These are phyloP conservation scores for Pammene fasciana DNA, from an alignment of 2,888 invertebrate species.

Conservation along the genomic window DNA sequence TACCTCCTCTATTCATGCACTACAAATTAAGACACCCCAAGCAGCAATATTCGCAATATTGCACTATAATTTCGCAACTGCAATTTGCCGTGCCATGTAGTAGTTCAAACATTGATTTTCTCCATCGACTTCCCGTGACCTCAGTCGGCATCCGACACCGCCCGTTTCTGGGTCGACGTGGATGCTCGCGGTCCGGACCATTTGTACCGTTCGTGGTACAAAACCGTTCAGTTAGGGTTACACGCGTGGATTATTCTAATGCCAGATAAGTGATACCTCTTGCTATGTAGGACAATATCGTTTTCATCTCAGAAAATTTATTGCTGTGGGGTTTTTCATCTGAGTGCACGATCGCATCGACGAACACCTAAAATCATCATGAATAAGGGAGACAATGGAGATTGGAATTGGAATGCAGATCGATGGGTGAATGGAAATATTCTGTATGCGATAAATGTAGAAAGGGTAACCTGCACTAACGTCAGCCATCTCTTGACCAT, in stretches of 20 bases:
- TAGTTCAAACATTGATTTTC: conserved; percentile 49
- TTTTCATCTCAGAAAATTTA: conserved; percentile 43
- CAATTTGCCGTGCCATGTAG: conserved; percentile 33
- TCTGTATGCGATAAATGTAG: not conserved
- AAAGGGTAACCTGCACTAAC: not conserved
- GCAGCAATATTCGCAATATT: not conserved
- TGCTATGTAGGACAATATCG: conserved; percentile 56
- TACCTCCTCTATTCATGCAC: too few relatives aligned
- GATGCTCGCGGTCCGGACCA: conserved; percentile 66
- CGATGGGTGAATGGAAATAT: not conserved
- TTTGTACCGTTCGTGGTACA: conserved; percentile 64
- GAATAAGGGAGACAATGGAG: not conserved
- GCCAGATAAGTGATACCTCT: conserved; percentile 65
- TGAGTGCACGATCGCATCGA: conserved; percentile 11
- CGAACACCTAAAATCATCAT: not conserved
- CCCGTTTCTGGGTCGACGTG: conserved; percentile 67
- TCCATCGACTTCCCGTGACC: conserved; percentile 50
- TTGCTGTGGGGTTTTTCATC: conserved; percentile 27
- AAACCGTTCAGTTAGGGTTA: conserved; percentile 73
- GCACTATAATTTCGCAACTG: conserved; percentile 22
- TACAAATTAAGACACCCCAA: not conserved
- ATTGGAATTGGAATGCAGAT: not conserved
- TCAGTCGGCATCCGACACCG: conserved; percentile 64
- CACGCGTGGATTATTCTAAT: conserved; percentile 61
- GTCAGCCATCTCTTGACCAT: not conserved